Evolutionary conservation across 2,113 vertebrate genomes (phyloP), one percentile per base, ranked within the genome.

Genomic region (Oophaga pumilio): DNA sequence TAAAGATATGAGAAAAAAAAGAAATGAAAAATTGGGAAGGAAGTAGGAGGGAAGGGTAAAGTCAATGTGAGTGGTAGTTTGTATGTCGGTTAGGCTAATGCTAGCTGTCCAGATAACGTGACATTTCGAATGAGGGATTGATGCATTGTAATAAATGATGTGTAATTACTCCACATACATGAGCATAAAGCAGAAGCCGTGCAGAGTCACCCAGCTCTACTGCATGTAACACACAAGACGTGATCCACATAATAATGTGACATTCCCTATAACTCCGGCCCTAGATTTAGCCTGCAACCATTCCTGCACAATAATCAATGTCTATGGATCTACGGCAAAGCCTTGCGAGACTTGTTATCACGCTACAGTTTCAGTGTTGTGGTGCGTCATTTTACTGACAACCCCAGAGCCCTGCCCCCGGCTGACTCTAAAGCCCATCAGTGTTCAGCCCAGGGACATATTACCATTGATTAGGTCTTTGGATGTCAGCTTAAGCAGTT

Each of bases 281-380:
- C 49, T n/a, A 20, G 49, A 73, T 53, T 24, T 57, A 68, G 66
- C 49, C 59, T 53, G 80, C n/a, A 82, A 57, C 80, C 82, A 12
- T 69, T 82, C 79, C 56, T 52, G 66, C 79, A 64, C 33, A 28
- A n/a, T 15, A 62, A 88, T 88, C 60, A 83, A 88, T 88, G 53
- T 66, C 17, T 84, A 69, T 77, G 60, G 81, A 84, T 88, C 69
- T 84, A 57, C 43, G 13, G 12, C 59, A 77, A 77, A 84, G 60
- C 81, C 57, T 68, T n/a, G 69, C 71, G 43, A 68, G 73, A 77
- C 68, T 56, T 82, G 59, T 66, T 77, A 88, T 71, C 52, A 66
- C 22, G 71, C 26, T 82, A 53, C 80, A 77, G 80, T 84, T 53
- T 26, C 76, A 83, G 59, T 52, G 43, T 73, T 84, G 71, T 17